phyloP scores from a whole-genome alignment of 1,140 invertebrate genomes.

The Leptinotarsa texana region DNA sequence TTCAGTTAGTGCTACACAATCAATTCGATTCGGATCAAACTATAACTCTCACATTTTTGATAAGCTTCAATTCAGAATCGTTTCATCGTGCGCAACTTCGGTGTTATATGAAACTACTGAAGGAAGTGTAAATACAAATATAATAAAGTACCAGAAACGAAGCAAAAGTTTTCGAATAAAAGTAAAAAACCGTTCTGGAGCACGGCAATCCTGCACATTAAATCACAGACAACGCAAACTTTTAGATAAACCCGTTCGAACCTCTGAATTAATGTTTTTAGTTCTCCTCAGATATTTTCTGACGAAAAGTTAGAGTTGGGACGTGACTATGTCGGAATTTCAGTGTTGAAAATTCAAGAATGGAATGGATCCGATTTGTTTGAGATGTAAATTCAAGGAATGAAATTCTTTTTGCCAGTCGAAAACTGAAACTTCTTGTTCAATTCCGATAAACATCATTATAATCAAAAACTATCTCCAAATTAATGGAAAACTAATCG shows the following conservation, averaged over 20 bases:
- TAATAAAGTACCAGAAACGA: neutral
- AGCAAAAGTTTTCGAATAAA: conserved; percentile 16
- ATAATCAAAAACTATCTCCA: too few relatives aligned
- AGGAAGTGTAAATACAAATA: conserved; percentile 8
- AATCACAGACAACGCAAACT: conserved; percentile 12
- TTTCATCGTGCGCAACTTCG: neutral
- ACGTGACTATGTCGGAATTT: neutral
- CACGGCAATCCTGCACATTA: conserved; percentile 15
- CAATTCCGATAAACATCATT: too few relatives aligned
- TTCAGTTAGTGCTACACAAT: too few relatives aligned
- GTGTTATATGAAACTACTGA: neutral
- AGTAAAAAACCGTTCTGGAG: conserved; percentile 3
- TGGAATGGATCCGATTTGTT: too few relatives aligned
- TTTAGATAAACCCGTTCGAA: conserved; percentile 17
- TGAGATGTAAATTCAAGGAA: too few relatives aligned
- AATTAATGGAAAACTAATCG: too few relatives aligned
- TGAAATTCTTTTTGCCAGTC: too few relatives aligned
- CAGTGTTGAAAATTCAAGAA: too few relatives aligned
- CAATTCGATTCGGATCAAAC: too few relatives aligned
- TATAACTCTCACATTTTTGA: too few relatives aligned
- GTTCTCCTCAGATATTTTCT: conserved; percentile 10
- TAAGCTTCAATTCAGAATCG: neutral
- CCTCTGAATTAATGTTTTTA: conserved; percentile 20
- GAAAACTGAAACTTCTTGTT: too few relatives aligned
- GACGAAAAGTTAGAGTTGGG: neutral